Evolutionary conservation across 1,140 invertebrate genomes (phyloP).

Genomic region (Polypedilum pembai): DNA sequence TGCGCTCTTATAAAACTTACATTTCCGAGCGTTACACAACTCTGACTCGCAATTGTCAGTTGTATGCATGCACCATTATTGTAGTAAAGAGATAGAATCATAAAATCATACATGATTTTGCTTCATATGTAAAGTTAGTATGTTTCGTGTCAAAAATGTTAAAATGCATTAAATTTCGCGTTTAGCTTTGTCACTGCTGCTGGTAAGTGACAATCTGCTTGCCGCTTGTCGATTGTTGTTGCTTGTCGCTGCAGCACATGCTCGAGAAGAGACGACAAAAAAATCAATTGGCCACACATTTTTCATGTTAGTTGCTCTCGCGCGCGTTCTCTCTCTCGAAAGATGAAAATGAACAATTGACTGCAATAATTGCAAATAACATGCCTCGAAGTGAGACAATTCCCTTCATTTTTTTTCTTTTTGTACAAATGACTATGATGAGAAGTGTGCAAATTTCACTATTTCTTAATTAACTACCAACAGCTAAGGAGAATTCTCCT

Average conservation of each 20-base stretch:
- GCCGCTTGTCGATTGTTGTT: not conserved
- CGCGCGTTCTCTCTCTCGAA: not conserved
- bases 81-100: not conserved
- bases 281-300: slow-evolving; percentile 28
- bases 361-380: slow-evolving; percentile 18
- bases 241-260: not conserved
- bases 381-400: not conserved
- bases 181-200: not conserved
- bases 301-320: not conserved
- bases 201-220: not conserved
- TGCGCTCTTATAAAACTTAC: not conserved
- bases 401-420: not conserved
- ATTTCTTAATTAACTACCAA: no score
- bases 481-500: no score
- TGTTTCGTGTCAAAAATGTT: slow-evolving; percentile 25
- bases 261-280: not conserved
- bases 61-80: not conserved
- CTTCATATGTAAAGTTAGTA: not conserved
- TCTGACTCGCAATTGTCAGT: slow-evolving; percentile 2
- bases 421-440: not conserved
- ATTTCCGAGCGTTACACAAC: slow-evolving; percentile 3
- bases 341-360: not conserved
- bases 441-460: not conserved
- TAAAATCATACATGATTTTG: slow-evolving; percentile 16
- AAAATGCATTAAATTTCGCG: slow-evolving; percentile 22